Evolutionary conservation across 2,888 invertebrate genomes (phyloP).

Genomic region (Cheilosia scutellata): DNA sequence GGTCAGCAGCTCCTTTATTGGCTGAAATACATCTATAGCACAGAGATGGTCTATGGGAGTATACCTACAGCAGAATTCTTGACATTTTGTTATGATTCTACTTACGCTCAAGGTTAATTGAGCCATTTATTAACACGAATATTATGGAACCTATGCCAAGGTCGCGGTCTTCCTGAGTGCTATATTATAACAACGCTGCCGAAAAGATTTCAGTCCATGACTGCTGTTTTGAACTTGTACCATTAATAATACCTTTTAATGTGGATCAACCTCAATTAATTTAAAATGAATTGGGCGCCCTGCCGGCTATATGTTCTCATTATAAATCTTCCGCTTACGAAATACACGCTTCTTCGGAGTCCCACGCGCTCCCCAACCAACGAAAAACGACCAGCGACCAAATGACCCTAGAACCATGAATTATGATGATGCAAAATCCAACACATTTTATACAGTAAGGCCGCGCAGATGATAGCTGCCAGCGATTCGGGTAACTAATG

Average conservation of each 20-base stretch:
- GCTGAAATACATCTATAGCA: no score
- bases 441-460: slow-evolving; percentile 47
- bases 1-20: no score
- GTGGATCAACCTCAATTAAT: slow-evolving; percentile 57
- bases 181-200: slow-evolving; percentile 24
- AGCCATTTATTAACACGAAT: slow-evolving; percentile 37
- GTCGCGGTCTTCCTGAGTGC: slow-evolving; percentile 31
- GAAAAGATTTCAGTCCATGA: slow-evolving; percentile 9
- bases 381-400: background rate
- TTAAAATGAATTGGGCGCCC: slow-evolving; percentile 32
- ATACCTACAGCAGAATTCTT: no score
- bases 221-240: slow-evolving; percentile 3
- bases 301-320: slow-evolving; percentile 35
- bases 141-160: slow-evolving; percentile 52
- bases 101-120: slow-evolving; percentile 40
- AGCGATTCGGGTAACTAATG: slow-evolving; percentile 56
- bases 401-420: slow-evolving; percentile 37
- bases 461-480: slow-evolving; percentile 51
- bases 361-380: slow-evolving; percentile 52
- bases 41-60: no score
- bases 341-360: slow-evolving; percentile 23
- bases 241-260: slow-evolving; percentile 28
- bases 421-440: slow-evolving; percentile 59
- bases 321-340: slow-evolving; percentile 63
- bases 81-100: background rate